These are phyloP conservation scores for Fragum whitleyi DNA, from an alignment of 2,888 invertebrate genomes.

Conservation along the genomic window DNA sequence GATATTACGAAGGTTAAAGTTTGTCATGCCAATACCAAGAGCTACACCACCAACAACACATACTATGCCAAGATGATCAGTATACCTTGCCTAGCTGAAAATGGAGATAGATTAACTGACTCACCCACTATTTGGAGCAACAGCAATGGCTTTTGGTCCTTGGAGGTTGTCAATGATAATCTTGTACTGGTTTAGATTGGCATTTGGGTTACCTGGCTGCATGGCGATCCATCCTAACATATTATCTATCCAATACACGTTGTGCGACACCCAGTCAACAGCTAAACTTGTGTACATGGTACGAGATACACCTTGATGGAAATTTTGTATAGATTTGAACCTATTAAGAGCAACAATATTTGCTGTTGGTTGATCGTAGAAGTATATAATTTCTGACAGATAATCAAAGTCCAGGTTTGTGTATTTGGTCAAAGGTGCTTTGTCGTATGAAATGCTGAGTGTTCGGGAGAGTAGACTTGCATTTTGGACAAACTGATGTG, in stretches of 20 bases:
- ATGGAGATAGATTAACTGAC: background rate
- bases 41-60: too few relatives aligned
- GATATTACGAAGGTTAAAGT: too few relatives aligned
- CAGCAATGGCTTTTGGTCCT: conserved; percentile 53
- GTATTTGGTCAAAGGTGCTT: background rate
- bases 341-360: background rate
- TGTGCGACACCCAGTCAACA: conserved; percentile 64
- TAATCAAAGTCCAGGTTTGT: background rate
- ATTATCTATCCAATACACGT: conserved; percentile 58
- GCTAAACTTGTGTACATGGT: conserved; percentile 29
- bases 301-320: background rate
- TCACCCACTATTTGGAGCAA: conserved; percentile 61
- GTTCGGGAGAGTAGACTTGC: background rate
- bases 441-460: background rate
- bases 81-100: too few relatives aligned
- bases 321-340: background rate
- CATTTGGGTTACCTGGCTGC: conserved; percentile 44
- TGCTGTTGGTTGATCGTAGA: conserved; percentile 13
- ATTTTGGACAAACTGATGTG: background rate
- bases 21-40: too few relatives aligned
- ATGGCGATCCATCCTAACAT: conserved; percentile 53
- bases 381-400: conserved; percentile 5
- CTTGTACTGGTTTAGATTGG: conserved; percentile 33
- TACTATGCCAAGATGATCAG: too few relatives aligned
- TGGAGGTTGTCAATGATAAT: conserved; percentile 30